Conservation (phyloP, 2,797 vertebrate genomes). For the Psittacula echo region DNA sequence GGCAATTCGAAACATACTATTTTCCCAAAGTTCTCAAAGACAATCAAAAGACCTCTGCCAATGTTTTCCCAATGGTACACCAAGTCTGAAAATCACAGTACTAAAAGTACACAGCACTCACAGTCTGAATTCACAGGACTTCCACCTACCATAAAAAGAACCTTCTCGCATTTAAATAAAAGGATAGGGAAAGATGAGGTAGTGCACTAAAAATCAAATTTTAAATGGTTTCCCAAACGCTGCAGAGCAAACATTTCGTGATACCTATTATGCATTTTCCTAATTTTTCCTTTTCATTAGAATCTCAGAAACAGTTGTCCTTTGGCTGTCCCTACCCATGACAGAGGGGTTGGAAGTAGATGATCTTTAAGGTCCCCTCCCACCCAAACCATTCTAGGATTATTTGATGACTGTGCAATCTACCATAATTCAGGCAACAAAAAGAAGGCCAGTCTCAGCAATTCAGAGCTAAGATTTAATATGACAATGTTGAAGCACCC, state of each 20-base stretch:
- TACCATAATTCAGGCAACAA: neutral
- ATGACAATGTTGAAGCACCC: neutral
- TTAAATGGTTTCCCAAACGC: neutral
- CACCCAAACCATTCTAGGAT: neutral
- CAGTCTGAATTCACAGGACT: neutral
- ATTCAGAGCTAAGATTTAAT: neutral
- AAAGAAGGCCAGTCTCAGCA: slow-evolving; percentile 3
- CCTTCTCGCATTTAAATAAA: neutral
- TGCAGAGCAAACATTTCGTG: neutral
- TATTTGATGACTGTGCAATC: neutral
- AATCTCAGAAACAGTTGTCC: neutral
- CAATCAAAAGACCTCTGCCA: neutral
- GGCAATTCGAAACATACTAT: neutral
- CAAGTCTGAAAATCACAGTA: neutral
- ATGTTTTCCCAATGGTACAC: neutral
- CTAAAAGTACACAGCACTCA: neutral
- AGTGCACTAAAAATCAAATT: neutral
- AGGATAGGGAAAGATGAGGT: neutral
- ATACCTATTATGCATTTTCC: neutral
- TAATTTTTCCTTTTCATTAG: neutral
- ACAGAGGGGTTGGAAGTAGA: neutral
- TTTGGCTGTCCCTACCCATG: neutral
- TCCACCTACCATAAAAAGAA: neutral
- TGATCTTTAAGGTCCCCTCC: neutral
- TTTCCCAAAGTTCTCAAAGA: neutral